Conservation (phyloP, 2,888 invertebrate species). For the Melinaea menophilus region DNA sequence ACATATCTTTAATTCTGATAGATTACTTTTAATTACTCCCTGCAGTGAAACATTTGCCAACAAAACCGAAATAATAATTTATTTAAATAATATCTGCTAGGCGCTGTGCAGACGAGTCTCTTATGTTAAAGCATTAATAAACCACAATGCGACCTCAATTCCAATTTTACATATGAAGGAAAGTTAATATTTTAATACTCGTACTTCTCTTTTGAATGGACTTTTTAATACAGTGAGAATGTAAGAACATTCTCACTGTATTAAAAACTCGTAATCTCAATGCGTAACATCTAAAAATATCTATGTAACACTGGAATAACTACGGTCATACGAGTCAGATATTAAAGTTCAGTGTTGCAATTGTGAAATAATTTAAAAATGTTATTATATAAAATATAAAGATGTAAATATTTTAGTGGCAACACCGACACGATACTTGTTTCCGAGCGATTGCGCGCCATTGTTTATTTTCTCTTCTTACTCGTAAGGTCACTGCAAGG, state of each 20-base stretch:
- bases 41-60: neutral
- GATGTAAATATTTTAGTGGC: constrained; percentile 28
- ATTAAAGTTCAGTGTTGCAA: no score
- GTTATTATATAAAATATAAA: no score
- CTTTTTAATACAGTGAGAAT: no score
- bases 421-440: constrained; percentile 25
- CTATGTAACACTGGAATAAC: no score
- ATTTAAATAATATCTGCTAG: neutral
- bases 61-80: constrained; percentile 1
- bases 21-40: no score
- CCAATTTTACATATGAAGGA: neutral
- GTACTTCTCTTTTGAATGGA: no score
- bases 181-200: neutral
- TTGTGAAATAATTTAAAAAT: no score
- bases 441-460: constrained; percentile 20
- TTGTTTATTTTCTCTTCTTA: constrained; percentile 19
- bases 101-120: neutral
- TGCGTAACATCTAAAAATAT: no score
- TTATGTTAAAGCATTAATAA: constrained; percentile 4
- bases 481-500: constrained; percentile 15
- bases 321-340: no score
- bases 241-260: no score
- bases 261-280: no score
- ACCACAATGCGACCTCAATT: constrained; percentile 5
- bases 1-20: no score